Evolutionary conservation across 1,140 invertebrate genomes (phyloP), one percentile per base, ranked within the genome.

Genomic region (Amyelois transitella): DNA sequence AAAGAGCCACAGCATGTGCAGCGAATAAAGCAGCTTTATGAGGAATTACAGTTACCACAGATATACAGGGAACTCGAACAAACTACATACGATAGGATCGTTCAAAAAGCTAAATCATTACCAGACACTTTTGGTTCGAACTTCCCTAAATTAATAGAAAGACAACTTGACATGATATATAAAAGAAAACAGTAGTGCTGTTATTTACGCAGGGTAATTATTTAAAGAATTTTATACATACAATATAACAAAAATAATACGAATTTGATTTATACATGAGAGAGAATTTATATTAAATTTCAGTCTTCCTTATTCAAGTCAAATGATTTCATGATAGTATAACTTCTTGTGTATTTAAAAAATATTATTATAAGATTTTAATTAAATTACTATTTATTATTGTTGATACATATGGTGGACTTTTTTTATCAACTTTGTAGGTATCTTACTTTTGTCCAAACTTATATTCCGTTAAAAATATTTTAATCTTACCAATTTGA

Each of bases 1-100:
- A 63, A 90, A 8, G 91, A 97, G 68, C 84, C 89, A 0, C 89
- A 91, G 21, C 92, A 94, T 66, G 90, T 96, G 7, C 84, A 89
- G 25, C 86, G 86, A 22, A 92, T 98, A 0, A 96, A 94, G 80
- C 75, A 91, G 19, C 77, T 98, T 0, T 98, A 96, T 70, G 90
- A 93, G 55, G 92, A 96, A 61, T 75, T 98, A 2, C 90, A 92
- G 43, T 64, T 98, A 17, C 90, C 72, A 1, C 22, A 70, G 17
- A 4, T 72, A 7, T 86, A 82, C 14, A 25, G 28, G 1, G 20
- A 61, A 32, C 62, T 75, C 20, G 82, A 86, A 45, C 64, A 53
- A 1, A 28, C 53, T 2, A 50, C 70, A n/a, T 72, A 77, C 44
- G 67, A 84, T 0, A 49, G 60, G 12, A 66, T 86, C 0, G 52